Percentiles rank a stretch among this genome's conserved stretches.
phyloP scores from a whole-genome alignment of 2,888 invertebrate genomes.

The Melolontha melolontha region DNA sequence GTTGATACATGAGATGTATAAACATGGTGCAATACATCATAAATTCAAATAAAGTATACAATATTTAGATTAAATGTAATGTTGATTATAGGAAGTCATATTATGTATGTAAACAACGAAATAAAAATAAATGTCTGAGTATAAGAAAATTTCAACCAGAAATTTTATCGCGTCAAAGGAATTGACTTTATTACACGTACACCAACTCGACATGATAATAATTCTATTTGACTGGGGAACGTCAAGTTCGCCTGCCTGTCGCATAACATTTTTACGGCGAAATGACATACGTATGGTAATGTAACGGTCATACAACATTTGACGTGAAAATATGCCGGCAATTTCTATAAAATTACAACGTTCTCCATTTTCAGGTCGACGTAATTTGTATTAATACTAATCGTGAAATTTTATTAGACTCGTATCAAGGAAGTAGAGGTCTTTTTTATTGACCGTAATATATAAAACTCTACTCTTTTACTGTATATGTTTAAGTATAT shows the following conservation, averaged over 20 bases:
- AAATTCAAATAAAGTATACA: too few relatives aligned
- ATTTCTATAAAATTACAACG: conserved; percentile 16
- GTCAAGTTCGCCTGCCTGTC: conserved; percentile 9
- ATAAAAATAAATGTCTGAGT: too few relatives aligned
- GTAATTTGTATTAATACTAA: conserved; percentile 40
- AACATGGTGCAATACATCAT: too few relatives aligned
- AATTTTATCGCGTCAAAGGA: too few relatives aligned
- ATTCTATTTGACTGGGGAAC: conserved; percentile 9
- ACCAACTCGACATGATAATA: neutral
- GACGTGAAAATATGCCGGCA: conserved; percentile 20
- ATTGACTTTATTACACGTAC: too few relatives aligned
- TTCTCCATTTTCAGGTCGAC: conserved; percentile 7
- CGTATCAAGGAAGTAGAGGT: neutral
- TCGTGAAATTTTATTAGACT: conserved; percentile 29
- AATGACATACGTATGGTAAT: conserved; percentile 13
- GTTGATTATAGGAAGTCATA: too few relatives aligned
- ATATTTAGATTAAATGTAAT: too few relatives aligned
- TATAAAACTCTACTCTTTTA: too few relatives aligned
- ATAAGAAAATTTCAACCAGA: too few relatives aligned
- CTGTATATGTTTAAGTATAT: neutral
- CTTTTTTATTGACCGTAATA: too few relatives aligned
- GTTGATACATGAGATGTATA: too few relatives aligned
- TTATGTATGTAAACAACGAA: too few relatives aligned
- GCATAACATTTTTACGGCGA: neutral
- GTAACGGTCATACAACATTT: conserved; percentile 11